Base-by-base conservation (phyloP, 2,888 invertebrate genomes). In the Dendrolimus pini region DNA sequence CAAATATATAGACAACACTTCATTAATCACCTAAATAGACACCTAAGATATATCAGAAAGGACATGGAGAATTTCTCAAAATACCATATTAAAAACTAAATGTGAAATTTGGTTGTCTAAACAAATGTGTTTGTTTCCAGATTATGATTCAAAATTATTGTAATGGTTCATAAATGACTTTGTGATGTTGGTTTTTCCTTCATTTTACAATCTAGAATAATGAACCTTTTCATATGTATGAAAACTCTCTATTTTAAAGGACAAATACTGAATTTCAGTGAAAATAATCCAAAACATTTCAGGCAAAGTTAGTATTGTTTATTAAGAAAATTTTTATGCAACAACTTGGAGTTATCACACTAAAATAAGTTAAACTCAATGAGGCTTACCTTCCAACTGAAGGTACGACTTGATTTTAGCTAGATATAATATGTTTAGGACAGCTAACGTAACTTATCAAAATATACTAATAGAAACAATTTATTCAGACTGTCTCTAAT, bases 281-380 rank as follows among this genome's bases (percentile, higher is more conserved):
- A 63, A 75, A 80, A 78, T 74, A 81, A 78, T 78, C 74, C 71
- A 80, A 86, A 83, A 80, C 78, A 83, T 80, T 74, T 85, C 82
- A 87, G 84, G 85, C 83, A 85, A 82, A 87, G 84, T 89, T 88
- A 88, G 87, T 88, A 84, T 78, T 86, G 84, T 89, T 89, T 89
- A 89, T 89, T 87, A 83, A 82, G 80, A 83, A 88, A 86, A 80
- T 81, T 77, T 85, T 76, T 80, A 83, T 85, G 88, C 82, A 89
- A 88, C 85, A 87, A 87, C 87, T 85, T 83, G 77, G 69, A 85
- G 87, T 86, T 85, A 88, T 88, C 75, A 88, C 85, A 85, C 78
- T 83, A 80, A 87, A 88, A 88, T 87, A 89, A 89, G 87, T 89
- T 85, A 86, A 82, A 85, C 78, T 80, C 77, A 80, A 80, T 74